Conservation (phyloP, 1,140 invertebrate species). For the Dinothrombium tinctorium region DNA sequence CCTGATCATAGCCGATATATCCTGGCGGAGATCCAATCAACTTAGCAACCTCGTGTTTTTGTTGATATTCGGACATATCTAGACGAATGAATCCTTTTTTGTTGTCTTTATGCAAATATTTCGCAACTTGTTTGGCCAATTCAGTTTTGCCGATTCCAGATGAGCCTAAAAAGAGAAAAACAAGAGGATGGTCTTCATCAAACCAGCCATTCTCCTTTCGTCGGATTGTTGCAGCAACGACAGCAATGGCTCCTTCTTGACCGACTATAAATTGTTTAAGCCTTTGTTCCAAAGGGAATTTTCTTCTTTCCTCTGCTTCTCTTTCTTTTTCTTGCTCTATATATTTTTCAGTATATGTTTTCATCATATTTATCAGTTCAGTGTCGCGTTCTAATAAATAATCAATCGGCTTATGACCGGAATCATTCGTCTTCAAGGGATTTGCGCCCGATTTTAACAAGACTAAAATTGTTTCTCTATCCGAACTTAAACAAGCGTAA, state of each 20-base stretch:
- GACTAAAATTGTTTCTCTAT: conserved; percentile 27
- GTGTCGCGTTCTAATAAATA: conserved; percentile 34
- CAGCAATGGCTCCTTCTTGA: conserved; percentile 62
- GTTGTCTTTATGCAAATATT: conserved; percentile 48
- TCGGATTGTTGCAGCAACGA: conserved; percentile 58
- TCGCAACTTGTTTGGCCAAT: conserved; percentile 51
- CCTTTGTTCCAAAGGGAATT: conserved; percentile 66
- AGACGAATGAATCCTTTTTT: conserved; percentile 50
- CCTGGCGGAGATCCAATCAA: conserved; percentile 81
- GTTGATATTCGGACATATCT: conserved; percentile 90
- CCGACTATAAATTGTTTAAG: conserved; percentile 63
- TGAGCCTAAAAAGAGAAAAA: conserved; percentile 78
- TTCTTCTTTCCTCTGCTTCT: conserved; percentile 52
- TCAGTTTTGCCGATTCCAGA: conserved; percentile 75
- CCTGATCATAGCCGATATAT: conserved; percentile 78
- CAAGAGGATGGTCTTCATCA: conserved; percentile 72
- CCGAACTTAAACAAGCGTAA: conserved; percentile 58
- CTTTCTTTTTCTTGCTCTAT: conserved; percentile 27
- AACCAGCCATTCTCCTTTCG: conserved; percentile 73
- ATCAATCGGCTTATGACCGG: conserved; percentile 46
- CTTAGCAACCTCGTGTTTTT: conserved; percentile 73
- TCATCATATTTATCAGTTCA: conserved; percentile 28
- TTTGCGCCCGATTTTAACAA: conserved; percentile 26
- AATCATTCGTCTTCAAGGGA: conserved; percentile 37
- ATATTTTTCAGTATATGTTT: conserved; percentile 23